A percentile compares a stretch with the other conserved stretches of the same genome.
Evolutionary conservation across 2,888 invertebrate genomes (phyloP).

Genomic region (Cephus sareptanus): DNA sequence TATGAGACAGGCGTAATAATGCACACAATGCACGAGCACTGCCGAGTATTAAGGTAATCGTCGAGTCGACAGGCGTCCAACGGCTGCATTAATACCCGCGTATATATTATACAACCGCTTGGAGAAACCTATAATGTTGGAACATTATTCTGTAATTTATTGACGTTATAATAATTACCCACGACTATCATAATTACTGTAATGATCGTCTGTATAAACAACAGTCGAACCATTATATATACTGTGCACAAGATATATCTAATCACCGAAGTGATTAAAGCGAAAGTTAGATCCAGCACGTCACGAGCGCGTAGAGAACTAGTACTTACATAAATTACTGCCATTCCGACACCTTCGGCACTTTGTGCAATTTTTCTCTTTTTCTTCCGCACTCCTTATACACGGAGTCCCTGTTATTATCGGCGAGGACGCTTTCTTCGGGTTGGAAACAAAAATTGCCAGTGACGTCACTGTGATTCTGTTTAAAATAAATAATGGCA

Average conservation of each 20-base stretch:
- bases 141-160: constrained; percentile 45
- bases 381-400: constrained; percentile 17
- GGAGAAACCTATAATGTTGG: constrained; percentile 41
- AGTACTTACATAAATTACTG: constrained; percentile 32
- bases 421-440: not conserved
- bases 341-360: constrained; percentile 29
- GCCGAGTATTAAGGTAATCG: constrained; percentile 36
- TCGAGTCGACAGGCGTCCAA: constrained; percentile 33
- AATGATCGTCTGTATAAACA: constrained; percentile 46
- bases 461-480: not conserved
- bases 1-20: constrained; percentile 33
- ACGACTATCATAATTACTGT: constrained; percentile 40
- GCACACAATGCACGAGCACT: constrained; percentile 31
- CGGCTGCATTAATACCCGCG: constrained; percentile 40
- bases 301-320: constrained; percentile 14
- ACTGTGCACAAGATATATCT: constrained; percentile 28
- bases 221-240: constrained; percentile 18
- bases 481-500: not conserved
- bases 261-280: constrained; percentile 34
- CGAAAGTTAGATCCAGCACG: constrained; percentile 28
- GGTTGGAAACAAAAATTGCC: not conserved
- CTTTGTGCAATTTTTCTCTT: constrained; percentile 21
- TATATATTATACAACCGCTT: constrained; percentile 36
- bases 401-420: not conserved
- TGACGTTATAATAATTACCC: constrained; percentile 45